Conservation (phyloP, 2,888 invertebrate species). For the Cancer borealis region DNA sequence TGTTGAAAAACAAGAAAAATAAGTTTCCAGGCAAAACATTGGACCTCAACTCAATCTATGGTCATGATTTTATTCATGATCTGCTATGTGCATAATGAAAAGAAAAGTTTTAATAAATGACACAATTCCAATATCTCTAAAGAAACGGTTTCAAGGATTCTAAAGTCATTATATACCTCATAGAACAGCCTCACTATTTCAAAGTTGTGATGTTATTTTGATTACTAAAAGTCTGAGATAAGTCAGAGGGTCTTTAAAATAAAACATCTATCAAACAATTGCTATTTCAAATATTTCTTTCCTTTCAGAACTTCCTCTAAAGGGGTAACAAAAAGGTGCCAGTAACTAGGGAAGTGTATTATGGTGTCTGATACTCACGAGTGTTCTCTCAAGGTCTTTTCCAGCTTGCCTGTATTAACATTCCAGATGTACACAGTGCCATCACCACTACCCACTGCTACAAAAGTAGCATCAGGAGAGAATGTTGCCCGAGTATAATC, state of each 20-base stretch:
- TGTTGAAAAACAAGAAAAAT: neutral
- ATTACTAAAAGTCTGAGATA: neutral
- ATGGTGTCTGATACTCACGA: constrained; percentile 78
- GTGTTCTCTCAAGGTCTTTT: constrained; percentile 87
- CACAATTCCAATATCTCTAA: neutral
- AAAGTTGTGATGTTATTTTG: neutral
- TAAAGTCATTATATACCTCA: neutral
- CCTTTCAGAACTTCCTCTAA: neutral
- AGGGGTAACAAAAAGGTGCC: neutral
- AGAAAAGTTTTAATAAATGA: neutral
- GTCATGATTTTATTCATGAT: neutral
- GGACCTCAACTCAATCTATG: neutral
- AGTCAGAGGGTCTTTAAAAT: neutral
- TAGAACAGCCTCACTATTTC: neutral
- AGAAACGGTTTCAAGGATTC: neutral
- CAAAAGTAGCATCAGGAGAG: constrained; percentile 93
- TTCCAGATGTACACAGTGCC: constrained; percentile 96
- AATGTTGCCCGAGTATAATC: constrained; percentile 96
- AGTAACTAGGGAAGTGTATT: neutral
- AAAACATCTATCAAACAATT: neutral
- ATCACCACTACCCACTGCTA: constrained; percentile 95
- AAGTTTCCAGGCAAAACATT: neutral
- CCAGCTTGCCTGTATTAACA: constrained; percentile 87
- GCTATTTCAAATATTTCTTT: neutral
- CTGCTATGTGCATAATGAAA: neutral